Evolutionary conservation across 2,113 vertebrate genomes (phyloP).

Genomic region (Collichthys lucidus): DNA sequence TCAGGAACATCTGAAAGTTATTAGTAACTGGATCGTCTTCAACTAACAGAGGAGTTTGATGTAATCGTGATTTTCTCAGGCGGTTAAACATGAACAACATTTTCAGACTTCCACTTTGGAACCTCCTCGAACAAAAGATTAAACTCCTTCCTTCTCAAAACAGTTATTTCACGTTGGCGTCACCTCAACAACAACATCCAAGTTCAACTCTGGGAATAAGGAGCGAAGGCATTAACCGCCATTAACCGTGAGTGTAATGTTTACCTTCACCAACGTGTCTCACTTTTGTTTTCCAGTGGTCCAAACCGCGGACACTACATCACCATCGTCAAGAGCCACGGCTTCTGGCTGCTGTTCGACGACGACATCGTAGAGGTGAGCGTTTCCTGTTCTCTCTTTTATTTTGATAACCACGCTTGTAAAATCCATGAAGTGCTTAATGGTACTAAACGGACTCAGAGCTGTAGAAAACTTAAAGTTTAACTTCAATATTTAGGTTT

Average conservation of each 20-base stretch:
- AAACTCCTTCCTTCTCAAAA: neutral
- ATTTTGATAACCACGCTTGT: no score
- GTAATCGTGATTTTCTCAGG: neutral
- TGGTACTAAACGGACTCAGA: no score
- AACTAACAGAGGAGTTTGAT: neutral
- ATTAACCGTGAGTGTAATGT: neutral
- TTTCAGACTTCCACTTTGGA: neutral
- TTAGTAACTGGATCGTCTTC: neutral
- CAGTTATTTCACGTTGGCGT: neutral
- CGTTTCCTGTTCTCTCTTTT: neutral
- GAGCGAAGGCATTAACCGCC: neutral
- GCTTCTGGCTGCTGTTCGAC: conserved; percentile 98
- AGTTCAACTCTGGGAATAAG: neutral
- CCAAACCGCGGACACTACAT: conserved; percentile 98
- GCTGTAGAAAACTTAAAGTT: no score
- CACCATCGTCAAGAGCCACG: conserved; percentile 98
- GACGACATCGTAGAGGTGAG: conserved; percentile 97
- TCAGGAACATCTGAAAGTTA: neutral
- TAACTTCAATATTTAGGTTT: no score
- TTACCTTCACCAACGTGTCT: neutral
- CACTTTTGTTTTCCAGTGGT: conserved; percentile 82
- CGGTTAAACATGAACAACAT: neutral
- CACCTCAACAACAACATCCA: no score
- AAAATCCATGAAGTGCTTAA: no score
- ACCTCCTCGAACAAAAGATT: neutral